phyloP scores from a whole-genome alignment of 2,797 vertebrate species.

The Aldrovandia affinis region DNA sequence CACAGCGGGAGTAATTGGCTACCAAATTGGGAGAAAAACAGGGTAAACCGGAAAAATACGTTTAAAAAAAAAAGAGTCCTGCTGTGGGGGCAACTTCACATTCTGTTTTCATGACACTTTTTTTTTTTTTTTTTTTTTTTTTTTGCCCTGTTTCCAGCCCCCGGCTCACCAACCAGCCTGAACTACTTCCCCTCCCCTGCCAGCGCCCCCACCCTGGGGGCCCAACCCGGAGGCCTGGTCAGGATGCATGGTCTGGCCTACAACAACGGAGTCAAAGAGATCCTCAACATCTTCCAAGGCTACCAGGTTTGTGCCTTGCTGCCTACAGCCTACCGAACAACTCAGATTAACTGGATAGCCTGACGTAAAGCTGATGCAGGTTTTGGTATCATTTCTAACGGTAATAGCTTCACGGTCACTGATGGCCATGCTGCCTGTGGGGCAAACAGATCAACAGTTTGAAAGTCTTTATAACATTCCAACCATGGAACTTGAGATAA shows the following conservation, averaged over 20 bases:
- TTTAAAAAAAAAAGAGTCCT: neutral
- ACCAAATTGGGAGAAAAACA: no score
- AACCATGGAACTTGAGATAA: neutral
- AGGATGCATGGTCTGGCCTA: slow-evolving; percentile 92
- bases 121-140: no score
- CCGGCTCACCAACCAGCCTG: slow-evolving; percentile 88
- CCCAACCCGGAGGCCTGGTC: slow-evolving; percentile 78
- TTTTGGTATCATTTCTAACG: neutral
- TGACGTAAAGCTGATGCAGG: no score
- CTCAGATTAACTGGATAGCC: neutral
- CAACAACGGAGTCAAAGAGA: slow-evolving; percentile 89
- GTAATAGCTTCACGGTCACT: neutral
- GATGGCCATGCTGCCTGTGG: neutral
- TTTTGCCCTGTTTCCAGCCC: slow-evolving; percentile 72
- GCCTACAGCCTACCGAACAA: neutral
- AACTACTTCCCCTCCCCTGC: slow-evolving; percentile 86
- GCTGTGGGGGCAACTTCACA: neutral
- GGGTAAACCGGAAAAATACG: neutral
- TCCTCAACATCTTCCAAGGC: slow-evolving; percentile 90
- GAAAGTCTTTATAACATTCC: neutral
- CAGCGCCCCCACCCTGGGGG: slow-evolving; percentile 69
- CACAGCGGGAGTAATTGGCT: no score
- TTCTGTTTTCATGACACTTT: slow-evolving; percentile 4
- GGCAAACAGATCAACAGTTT: neutral
- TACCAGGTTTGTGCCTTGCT: slow-evolving; percentile 83